phyloP scores from a whole-genome alignment of 2,888 invertebrate species.

The Sycophila texana region DNA sequence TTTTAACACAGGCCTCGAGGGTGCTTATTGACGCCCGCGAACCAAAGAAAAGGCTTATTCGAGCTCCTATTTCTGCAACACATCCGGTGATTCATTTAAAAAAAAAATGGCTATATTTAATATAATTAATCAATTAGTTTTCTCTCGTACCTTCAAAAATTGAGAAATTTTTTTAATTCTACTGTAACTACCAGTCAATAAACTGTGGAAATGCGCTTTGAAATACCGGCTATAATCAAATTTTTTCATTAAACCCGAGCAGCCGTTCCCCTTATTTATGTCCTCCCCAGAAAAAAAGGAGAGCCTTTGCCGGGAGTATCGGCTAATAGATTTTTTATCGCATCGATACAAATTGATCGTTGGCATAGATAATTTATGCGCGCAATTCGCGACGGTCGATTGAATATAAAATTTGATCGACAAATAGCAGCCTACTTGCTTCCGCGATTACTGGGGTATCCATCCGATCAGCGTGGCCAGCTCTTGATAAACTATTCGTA shows the following conservation, averaged over 20 bases:
- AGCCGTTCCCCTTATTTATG: constrained; percentile 25
- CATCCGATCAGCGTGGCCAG: constrained; percentile 51
- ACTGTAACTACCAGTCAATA: not conserved
- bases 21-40: constrained; percentile 1
- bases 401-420: constrained; percentile 45
- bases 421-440: constrained; percentile 41
- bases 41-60: not conserved
- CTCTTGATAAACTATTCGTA: constrained; percentile 49
- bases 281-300: constrained; percentile 2
- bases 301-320: constrained; percentile 18
- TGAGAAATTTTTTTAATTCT: not conserved
- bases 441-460: constrained; percentile 51
- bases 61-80: not conserved
- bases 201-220: not conserved
- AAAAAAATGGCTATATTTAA: too few relatives aligned
- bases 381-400: constrained; percentile 1
- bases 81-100: not conserved
- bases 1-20: constrained; percentile 14
- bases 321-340: constrained; percentile 45
- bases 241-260: constrained; percentile 13
- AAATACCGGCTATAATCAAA: constrained; percentile 9
- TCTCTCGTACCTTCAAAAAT: not conserved
- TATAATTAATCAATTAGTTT: too few relatives aligned
- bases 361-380: constrained; percentile 46
- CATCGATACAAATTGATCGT: constrained; percentile 44